These are phyloP conservation scores for Andrena haemorrhoa DNA, from an alignment of 2,888 invertebrate genomes.

Conservation along the genomic window DNA sequence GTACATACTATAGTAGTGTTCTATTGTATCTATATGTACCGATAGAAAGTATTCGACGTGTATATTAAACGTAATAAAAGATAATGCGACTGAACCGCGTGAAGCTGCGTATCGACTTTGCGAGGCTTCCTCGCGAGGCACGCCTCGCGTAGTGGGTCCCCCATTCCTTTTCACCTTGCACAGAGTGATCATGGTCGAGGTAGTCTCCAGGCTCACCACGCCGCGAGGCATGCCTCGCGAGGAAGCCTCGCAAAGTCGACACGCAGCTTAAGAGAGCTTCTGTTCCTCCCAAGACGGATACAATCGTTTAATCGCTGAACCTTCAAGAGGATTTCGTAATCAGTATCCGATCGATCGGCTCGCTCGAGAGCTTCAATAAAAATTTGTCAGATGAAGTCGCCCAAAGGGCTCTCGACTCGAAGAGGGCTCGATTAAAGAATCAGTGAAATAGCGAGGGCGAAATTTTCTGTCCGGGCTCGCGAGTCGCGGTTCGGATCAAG, in stretches of 20 bases:
- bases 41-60: conserved; percentile 68
- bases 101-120: no score
- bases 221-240: no score
- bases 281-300: not conserved
- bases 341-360: not conserved
- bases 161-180: no score
- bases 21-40: conserved; percentile 72
- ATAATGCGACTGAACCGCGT: conserved; percentile 54
- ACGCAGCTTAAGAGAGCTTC: not conserved
- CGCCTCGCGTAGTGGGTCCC: no score
- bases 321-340: not conserved
- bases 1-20: conserved; percentile 69
- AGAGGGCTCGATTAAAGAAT: conserved; percentile 2
- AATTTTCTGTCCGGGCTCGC: not conserved
- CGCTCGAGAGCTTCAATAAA: not conserved
- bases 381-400: not conserved
- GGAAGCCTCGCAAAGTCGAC: no score
- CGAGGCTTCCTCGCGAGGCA: no score
- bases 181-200: no score
- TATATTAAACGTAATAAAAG: conserved; percentile 73
- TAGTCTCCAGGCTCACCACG: no score
- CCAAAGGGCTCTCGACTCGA: not conserved
- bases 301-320: not conserved
- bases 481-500: conserved; percentile 3
- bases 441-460: not conserved